Base-by-base conservation (phyloP, 2,888 invertebrate species). In the Molorchus minor region DNA sequence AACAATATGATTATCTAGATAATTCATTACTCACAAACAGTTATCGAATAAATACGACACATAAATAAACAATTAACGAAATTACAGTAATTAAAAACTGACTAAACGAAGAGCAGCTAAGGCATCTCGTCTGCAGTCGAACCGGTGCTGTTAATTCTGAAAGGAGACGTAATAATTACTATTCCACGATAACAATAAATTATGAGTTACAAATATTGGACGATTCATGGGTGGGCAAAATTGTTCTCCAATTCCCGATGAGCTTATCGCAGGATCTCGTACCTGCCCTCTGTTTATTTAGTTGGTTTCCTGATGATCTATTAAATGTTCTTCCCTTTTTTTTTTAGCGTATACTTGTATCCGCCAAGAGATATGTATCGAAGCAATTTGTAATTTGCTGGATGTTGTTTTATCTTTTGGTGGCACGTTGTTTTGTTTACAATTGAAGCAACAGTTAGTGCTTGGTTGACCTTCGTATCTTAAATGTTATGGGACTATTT, bases 211-310 rank as follows among this genome's bases (percentile, higher is more conserved):
- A 73, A 75, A 77, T 73, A 73, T 75, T 69, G 72, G 70, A 73
- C 75, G 71, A 73, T 67, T 75, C 77, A 75, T 75, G 77, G 77
- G 77, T 78, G 78, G 78, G 78, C 78, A 77, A 71, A 69, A 71
- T 67, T 69, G 69, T 75, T 77, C 76, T 77, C 74, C 75, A 76
- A 77, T 75, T 77, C 74, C 75, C 69, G 71, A 73, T 66, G 71
- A 58, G 64, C 69, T 71, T 77, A 77, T 77, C 77, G 69, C 49
- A 41, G 52, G 64, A 76, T 76, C 76, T 71, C 52, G 74, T n/a
- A 64, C 69, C 75, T 64, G 71, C 75, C 77, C 75, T 71, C 75
- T 76, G 74, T 77, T 77, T 77, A 74, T 77, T 76, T 76, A 76
- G 74, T 73, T 71, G 65, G 67, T 65, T 53, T 60, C 29, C 29